phyloP scores from a whole-genome alignment of 2,797 vertebrate genomes.

The Hephaestus fuliginosus region DNA sequence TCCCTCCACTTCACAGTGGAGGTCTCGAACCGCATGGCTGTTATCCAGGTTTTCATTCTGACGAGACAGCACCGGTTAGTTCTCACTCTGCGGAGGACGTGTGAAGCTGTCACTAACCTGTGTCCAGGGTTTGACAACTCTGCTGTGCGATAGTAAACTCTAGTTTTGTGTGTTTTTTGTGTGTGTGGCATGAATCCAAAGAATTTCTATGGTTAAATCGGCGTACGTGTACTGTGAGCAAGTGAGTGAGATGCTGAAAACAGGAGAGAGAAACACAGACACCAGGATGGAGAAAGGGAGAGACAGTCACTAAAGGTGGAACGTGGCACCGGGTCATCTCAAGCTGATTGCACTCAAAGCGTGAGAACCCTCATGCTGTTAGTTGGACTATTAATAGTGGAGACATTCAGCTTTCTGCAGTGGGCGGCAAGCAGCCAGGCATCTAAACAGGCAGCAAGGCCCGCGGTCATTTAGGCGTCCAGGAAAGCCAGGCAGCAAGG shows the following conservation, averaged over 20 bases:
- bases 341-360: conserved; percentile 67
- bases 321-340: conserved; percentile 58
- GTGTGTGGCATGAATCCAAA: neutral
- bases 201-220: neutral
- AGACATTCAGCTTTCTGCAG: conserved; percentile 61
- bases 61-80: neutral
- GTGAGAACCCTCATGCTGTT: conserved; percentile 67
- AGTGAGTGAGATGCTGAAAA: neutral
- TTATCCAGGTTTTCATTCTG: neutral
- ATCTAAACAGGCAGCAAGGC: conserved; percentile 57
- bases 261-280: neutral
- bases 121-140: neutral
- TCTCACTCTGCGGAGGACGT: neutral
- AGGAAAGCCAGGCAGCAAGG: conserved; percentile 41
- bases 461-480: conserved; percentile 29
- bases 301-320: conserved; percentile 46
- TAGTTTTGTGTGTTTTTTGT: neutral
- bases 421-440: conserved; percentile 48
- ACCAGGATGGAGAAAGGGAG: conserved; percentile 10
- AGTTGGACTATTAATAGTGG: conserved; percentile 74
- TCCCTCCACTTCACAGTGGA: conserved; percentile 17
- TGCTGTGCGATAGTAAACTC: neutral
- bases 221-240: neutral
- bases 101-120: conserved; percentile 11
- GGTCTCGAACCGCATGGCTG: conserved; percentile 14